Percentiles rank a stretch among this genome's conserved stretches.
These are phyloP conservation scores for Drosophila persimilis DNA, from an alignment of 1,140 invertebrate species.

Conservation along the genomic window DNA sequence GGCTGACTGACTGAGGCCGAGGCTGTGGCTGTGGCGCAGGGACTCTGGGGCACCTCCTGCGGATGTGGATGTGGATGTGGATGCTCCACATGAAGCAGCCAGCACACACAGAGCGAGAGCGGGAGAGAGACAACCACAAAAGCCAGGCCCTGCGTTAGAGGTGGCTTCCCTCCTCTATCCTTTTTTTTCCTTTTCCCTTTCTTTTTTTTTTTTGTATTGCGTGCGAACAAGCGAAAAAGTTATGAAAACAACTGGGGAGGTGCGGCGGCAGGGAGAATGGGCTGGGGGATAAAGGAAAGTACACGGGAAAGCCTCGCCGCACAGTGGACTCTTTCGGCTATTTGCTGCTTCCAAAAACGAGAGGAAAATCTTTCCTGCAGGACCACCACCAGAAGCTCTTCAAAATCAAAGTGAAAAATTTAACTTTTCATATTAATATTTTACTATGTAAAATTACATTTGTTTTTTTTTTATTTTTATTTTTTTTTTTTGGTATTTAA, in stretches of 20 bases:
- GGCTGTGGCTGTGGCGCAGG: conserved; percentile 1
- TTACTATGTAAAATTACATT: too few species aligned
- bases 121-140: conserved; percentile 23
- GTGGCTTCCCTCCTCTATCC: conserved; percentile 1
- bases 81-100: conserved; percentile 35
- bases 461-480: too few species aligned
- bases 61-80: conserved; percentile 43
- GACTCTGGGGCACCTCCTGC: conserved; percentile 3
- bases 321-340: too few species aligned
- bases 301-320: too few species aligned
- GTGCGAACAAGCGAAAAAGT: conserved; percentile 54
- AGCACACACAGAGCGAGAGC: conserved; percentile 23
- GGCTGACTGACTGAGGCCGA: conserved; percentile 21
- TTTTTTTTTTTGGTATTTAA: too few species aligned
- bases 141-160: conserved; percentile 28
- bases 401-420: too few species aligned
- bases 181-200: background rate
- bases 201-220: conserved; percentile 9
- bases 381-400: too few species aligned
- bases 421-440: too few species aligned
- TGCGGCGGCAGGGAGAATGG: conserved; percentile 3
- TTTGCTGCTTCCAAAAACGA: too few species aligned
- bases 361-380: too few species aligned
- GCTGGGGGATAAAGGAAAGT: conserved; percentile 19
- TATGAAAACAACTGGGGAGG: conserved; percentile 60